Base-by-base conservation (phyloP, 2,888 invertebrate species). In the Sinelater perroti region DNA sequence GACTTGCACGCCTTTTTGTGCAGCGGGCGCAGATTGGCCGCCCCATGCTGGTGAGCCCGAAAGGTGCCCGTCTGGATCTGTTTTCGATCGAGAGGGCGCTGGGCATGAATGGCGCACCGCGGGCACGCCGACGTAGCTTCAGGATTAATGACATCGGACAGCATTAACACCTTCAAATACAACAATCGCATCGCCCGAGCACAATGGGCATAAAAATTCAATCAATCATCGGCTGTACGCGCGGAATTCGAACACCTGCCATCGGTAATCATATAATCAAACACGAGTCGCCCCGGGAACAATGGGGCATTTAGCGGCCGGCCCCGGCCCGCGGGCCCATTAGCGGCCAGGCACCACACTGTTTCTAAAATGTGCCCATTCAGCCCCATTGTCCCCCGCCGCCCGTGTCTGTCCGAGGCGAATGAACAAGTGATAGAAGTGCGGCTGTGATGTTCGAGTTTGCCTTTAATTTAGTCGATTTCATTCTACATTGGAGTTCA, bases 341-440 rank as follows among this genome's bases (percentile, higher is more conserved):
- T 75, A 74, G 74, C 74, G 72, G 72, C 70, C 72, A 66, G 77
- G 75, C 74, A 76, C 76, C 77, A 77, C 75, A 77, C 76, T 77
- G 77, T 77, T 77, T 77, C 70, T 75, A 73, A 77, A 77, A 77
- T 77, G 76, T 72, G 76, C 74, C 75, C 76, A 77, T 76, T 76
- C 76, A 76, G 70, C 65, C 60, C 26, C 40, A 52, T 47, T 57
- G 52, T n/a, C n/a, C n/a, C n/a, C n/a, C 61, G 60, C 49, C 57
- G 42, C 59, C 62, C 62, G 64, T 64, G n/a, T n/a, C n/a, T n/a
- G n/a, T n/a, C n/a, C n/a, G n/a, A n/a, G n/a, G n/a, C n/a, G n/a
- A n/a, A n/a, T n/a, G n/a, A n/a, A n/a, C n/a, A n/a, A n/a, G n/a
- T n/a, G n/a, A n/a, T n/a, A n/a, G n/a, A n/a, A n/a, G n/a, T n/a